These are phyloP conservation scores for Microplitis demolitor DNA, from an alignment of 1,140 invertebrate species.

Conservation along the genomic window DNA sequence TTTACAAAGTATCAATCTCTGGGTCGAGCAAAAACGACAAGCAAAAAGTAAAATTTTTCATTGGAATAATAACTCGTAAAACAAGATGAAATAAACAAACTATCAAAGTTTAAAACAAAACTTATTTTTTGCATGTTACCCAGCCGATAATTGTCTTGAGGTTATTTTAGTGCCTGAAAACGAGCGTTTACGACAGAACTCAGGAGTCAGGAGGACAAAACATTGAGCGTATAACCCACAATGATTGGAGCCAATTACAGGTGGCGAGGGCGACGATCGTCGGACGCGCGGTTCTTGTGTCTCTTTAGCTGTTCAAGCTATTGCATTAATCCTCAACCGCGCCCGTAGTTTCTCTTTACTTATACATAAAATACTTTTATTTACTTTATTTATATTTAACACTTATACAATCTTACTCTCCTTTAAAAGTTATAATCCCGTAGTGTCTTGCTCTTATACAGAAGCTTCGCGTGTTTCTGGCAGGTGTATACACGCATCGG, in stretches of 20 bases:
- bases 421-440: not conserved
- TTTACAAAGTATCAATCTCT: not conserved
- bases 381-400: no score
- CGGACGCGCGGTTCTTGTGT: constrained; percentile 41
- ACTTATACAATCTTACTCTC: no score
- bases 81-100: not conserved
- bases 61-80: not conserved
- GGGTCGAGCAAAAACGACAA: not conserved
- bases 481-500: constrained; percentile 51
- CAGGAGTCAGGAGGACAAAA: constrained; percentile 2
- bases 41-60: not conserved
- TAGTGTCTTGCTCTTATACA: not conserved
- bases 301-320: constrained; percentile 29
- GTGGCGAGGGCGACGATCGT: constrained; percentile 47
- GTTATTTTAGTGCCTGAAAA: not conserved
- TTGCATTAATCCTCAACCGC: constrained; percentile 34
- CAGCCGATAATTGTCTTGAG: not conserved
- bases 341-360: not conserved
- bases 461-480: constrained; percentile 44
- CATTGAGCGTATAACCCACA: constrained; percentile 41
- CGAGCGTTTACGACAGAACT: not conserved
- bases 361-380: not conserved
- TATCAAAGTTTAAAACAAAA: not conserved
- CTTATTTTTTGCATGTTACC: not conserved
- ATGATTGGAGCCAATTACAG: constrained; percentile 59